Conservation (phyloP, 1,140 invertebrate genomes). For the Drosophila pseudoobscura region DNA sequence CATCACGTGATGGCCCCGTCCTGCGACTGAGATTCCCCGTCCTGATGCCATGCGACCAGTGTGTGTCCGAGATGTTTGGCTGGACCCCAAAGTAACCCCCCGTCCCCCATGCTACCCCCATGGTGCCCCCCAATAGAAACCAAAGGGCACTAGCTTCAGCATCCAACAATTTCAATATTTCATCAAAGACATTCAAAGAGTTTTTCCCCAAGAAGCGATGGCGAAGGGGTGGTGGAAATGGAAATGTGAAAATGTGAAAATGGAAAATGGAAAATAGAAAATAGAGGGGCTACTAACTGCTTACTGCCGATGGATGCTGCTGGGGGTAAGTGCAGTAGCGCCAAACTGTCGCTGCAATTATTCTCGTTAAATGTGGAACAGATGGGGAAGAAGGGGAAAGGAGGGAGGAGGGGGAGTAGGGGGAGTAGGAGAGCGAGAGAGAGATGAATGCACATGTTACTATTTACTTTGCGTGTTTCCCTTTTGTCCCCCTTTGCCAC, state of each 20-base stretch:
- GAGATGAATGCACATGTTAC: conserved; percentile 79
- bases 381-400: conserved; percentile 1
- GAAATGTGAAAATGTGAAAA: too few relatives aligned
- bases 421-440: neutral
- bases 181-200: conserved; percentile 78
- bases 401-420: neutral
- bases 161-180: conserved; percentile 78
- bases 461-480: conserved; percentile 75
- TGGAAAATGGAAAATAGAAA: too few relatives aligned
- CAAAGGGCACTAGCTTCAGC: conserved; percentile 44
- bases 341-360: conserved; percentile 78
- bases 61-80: conserved; percentile 45
- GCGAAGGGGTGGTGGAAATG: conserved; percentile 5
- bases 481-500: neutral
- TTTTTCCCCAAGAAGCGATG: neutral
- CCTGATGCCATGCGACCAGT: conserved; percentile 10
- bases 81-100: conserved; percentile 44
- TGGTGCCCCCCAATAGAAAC: conserved; percentile 18
- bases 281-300: conserved; percentile 14
- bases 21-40: conserved; percentile 39
- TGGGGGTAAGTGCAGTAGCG: conserved; percentile 73
- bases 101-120: too few relatives aligned
- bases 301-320: conserved; percentile 4
- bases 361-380: conserved; percentile 78
- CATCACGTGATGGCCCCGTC: conserved; percentile 51